Evolutionary conservation across 1,140 invertebrate genomes (phyloP), one percentile per base, ranked within the genome.

Genomic region (Atopsyche davidsoni): DNA sequence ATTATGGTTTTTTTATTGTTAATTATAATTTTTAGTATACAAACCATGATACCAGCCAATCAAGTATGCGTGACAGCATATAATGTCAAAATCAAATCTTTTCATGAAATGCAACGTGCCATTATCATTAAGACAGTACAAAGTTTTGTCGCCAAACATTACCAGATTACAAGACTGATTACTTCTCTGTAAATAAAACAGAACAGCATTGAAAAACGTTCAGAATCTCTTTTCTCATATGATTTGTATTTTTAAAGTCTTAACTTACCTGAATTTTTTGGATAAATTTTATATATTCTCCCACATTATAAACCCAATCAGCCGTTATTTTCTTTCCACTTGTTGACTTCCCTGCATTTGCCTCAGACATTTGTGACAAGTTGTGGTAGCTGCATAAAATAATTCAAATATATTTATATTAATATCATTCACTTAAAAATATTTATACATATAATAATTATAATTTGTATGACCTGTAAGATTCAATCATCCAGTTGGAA

Each of bases 251-350:
- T 28, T 28, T n/a, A 28, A n/a, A n/a, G n/a, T 21, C 32, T 38
- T 7, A 17, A 35, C 18, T 25, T 62, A 74, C 73, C 62, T 74
- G 72, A 44, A 86, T 72, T 3, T 77, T 71, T 58, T 78, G 66
- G 28, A 89, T 75, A 31, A 79, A 80, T 23, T 83, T 59, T 22
- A 87, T 77, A 57, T 80, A 71, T 75, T 94, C 90, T 1, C 87
- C 87, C 7, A 91, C 65, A 59, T 83, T 85, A 64, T 81, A 88
- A 25, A 65, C 74, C 87, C 89, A 92, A 63, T 89, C 85, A 4
- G 80, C 75, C 55, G 75, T 66, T 34, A 84, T 62, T 58, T 77
- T 75, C 59, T 77, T 79, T 16, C 72, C 72, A 17, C 67, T 61
- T 25, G 64, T 58, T 47, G 73, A 62, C 43, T 68, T 71, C 23